Evolutionary conservation across 2,797 vertebrate genomes (phyloP).

Genomic region (Onychomys arenicola): DNA sequence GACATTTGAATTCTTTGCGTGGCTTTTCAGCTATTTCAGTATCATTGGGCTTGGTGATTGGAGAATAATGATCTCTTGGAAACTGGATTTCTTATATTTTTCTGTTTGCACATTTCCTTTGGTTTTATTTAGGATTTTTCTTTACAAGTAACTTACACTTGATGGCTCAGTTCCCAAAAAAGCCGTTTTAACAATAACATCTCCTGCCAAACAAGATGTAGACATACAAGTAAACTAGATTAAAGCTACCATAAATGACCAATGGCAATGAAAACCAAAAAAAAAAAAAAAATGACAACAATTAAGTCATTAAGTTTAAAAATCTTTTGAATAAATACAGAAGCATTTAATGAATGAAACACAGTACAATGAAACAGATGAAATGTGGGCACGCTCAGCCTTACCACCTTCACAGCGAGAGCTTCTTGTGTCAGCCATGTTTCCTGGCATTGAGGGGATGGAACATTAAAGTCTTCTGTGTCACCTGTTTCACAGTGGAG

Average conservation of each 20-base stretch:
- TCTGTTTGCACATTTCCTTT: background rate
- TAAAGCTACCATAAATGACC: background rate
- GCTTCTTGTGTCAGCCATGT: background rate
- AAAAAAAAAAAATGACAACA: background rate
- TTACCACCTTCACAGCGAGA: background rate
- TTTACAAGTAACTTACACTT: background rate
- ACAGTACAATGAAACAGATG: background rate
- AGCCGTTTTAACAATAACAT: background rate
- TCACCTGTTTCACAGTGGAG: background rate
- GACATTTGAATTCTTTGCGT: background rate
- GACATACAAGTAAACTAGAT: background rate
- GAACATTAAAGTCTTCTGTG: background rate
- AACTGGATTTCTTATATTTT: background rate
- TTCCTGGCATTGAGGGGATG: background rate
- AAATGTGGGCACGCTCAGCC: background rate
- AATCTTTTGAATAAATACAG: background rate
- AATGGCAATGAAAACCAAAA: background rate
- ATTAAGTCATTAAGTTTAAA: background rate
- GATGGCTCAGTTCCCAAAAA: background rate
- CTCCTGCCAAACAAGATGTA: background rate
- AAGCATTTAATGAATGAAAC: background rate
- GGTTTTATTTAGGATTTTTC: background rate
- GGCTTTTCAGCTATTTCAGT: background rate
- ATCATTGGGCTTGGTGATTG: background rate
- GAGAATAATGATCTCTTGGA: background rate